A percentile compares a stretch with the other conserved stretches of the same genome.
Conservation (phyloP, 2,888 invertebrate genomes). For the Drosophila rellima region DNA sequence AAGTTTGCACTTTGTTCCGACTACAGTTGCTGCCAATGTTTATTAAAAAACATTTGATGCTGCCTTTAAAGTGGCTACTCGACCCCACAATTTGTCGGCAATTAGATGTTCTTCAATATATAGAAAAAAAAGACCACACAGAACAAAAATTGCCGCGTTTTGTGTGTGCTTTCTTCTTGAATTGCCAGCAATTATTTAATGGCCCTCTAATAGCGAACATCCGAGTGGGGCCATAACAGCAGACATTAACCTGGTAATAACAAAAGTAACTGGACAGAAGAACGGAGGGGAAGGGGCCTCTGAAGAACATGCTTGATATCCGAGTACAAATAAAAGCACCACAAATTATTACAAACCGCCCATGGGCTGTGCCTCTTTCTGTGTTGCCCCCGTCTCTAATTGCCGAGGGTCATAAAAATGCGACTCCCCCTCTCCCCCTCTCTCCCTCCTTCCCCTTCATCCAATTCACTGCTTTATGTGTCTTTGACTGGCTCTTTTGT, state of each 20-base stretch:
- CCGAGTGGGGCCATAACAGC: constrained; percentile 73
- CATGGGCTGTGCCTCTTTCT: constrained; percentile 17
- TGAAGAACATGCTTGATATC: constrained; percentile 54
- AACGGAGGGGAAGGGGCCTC: not conserved
- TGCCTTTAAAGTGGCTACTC: constrained; percentile 57
- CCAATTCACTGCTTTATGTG: constrained; percentile 50
- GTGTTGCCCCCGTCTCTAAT: constrained; percentile 53
- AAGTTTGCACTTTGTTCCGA: constrained; percentile 27
- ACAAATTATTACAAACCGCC: constrained; percentile 73
- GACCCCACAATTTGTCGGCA: constrained; percentile 67
- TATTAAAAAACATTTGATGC: constrained; percentile 68
- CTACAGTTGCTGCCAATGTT: constrained; percentile 34
- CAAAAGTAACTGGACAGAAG: constrained; percentile 54
- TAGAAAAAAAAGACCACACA: constrained; percentile 39
- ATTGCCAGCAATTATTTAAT: constrained; percentile 81
- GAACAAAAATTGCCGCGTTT: constrained; percentile 36
- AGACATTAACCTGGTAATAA: constrained; percentile 60
- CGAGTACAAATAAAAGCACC: constrained; percentile 71
- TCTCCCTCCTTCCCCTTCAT: not conserved
- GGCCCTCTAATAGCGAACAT: constrained; percentile 78
- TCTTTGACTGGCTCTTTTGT: constrained; percentile 38
- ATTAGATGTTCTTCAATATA: constrained; percentile 68
- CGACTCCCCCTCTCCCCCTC: constrained; percentile 20
- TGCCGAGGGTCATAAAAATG: constrained; percentile 79
- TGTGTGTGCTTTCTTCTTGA: constrained; percentile 58